Evolutionary conservation across 2,888 invertebrate species (phyloP).

Genomic region (Dysmachus trigonus): DNA sequence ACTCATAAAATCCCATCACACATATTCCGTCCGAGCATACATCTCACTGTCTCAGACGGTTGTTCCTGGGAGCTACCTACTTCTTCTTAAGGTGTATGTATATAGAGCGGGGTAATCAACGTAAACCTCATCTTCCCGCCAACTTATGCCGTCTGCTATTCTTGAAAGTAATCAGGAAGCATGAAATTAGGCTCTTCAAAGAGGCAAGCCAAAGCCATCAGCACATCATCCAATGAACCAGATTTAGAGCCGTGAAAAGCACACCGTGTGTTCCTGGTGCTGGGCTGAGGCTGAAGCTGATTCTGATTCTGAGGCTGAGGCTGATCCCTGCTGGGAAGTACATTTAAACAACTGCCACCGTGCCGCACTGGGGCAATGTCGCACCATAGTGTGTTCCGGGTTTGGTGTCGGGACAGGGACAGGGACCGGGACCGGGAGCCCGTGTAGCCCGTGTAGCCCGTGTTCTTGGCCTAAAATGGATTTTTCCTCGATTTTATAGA

Average conservation of each 20-base stretch:
- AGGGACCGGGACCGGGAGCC: neutral
- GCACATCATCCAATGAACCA: conserved; percentile 39
- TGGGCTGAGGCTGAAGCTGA: neutral
- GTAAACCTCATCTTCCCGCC: conserved; percentile 9
- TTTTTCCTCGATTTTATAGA: conserved; percentile 24
- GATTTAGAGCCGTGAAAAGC: conserved; percentile 22
- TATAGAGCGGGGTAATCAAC: conserved; percentile 19
- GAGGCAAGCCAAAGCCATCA: conserved; percentile 28
- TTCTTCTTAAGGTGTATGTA: neutral
- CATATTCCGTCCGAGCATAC: neutral
- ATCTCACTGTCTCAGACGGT: neutral
- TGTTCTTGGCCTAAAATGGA: conserved; percentile 11
- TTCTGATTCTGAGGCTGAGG: neutral
- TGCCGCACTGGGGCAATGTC: neutral
- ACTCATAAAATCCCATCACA: conserved; percentile 31
- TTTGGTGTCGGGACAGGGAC: neutral
- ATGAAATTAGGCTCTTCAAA: conserved; percentile 40
- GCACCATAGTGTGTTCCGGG: neutral
- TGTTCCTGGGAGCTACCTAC: neutral
- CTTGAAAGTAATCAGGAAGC: conserved; percentile 41
- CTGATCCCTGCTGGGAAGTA: conserved; percentile 4
- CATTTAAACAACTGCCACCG: neutral
- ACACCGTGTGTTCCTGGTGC: neutral
- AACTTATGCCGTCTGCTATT: conserved; percentile 1
- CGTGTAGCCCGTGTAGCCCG: no score